Conservation (phyloP, 2,888 invertebrate species). For the Nomada fabriciana region DNA sequence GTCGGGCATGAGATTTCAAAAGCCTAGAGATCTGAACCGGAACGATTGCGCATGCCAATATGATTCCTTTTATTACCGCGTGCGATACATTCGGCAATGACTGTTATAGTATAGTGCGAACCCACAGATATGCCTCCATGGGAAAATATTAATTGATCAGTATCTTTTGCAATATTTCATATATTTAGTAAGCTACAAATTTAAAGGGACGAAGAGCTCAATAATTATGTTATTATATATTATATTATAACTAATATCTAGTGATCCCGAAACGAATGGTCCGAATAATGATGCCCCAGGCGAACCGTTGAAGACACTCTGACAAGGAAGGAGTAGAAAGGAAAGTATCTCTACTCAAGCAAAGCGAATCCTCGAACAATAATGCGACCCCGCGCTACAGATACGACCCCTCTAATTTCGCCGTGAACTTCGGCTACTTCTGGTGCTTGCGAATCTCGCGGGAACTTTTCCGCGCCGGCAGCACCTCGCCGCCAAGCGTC, state of each 20-base stretch:
- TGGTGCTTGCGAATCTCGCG: constrained; percentile 24
- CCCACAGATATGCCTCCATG: too few relatives aligned
- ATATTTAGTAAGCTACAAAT: too few relatives aligned
- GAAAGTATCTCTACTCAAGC: too few relatives aligned
- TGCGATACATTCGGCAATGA: not conserved
- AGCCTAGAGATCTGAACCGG: not conserved
- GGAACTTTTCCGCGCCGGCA: constrained; percentile 3
- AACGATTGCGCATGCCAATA: not conserved
- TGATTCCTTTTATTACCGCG: not conserved
- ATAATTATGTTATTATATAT: too few relatives aligned
- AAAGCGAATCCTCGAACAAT: constrained; percentile 3
- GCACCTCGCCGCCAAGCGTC: not conserved
- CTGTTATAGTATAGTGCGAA: too few relatives aligned
- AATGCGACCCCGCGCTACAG: not conserved
- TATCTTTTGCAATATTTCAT: not conserved
- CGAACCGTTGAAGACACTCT: not conserved
- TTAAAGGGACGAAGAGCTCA: too few relatives aligned
- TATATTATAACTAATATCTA: too few relatives aligned
- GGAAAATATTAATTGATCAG: too few relatives aligned
- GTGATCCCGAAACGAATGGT: too few relatives aligned
- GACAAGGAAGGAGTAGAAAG: not conserved
- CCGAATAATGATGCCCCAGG: too few relatives aligned
- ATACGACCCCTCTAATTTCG: not conserved
- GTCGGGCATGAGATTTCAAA: constrained; percentile 5
- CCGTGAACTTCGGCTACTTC: constrained; percentile 15